Conservation (phyloP, 2,113 vertebrate genomes). For the Periophthalmus modestus region DNA sequence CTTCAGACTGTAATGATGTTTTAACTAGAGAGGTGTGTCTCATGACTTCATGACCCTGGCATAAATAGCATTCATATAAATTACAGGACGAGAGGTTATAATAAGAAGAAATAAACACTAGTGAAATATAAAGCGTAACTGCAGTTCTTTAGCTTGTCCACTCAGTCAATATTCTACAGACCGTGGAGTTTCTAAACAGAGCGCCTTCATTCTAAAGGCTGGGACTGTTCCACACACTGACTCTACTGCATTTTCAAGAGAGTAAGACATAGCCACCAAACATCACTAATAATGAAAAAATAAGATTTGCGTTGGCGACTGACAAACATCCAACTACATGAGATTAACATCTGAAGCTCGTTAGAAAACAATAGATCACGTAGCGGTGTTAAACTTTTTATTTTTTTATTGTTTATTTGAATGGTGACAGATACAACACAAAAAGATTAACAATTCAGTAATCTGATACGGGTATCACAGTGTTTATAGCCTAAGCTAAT, state of each 20-base stretch:
- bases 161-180: no score
- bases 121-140: neutral
- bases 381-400: no score
- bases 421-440: no score
- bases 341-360: neutral
- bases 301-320: neutral
- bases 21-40: neutral
- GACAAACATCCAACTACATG: neutral
- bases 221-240: no score
- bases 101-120: neutral
- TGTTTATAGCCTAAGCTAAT: no score
- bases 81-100: neutral
- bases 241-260: no score
- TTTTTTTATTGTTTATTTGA: no score
- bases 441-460: no score
- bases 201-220: no score
- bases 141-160: neutral
- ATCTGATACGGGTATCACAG: no score
- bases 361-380: no score
- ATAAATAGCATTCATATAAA: neutral
- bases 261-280: neutral
- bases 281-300: neutral
- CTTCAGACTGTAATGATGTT: conserved; percentile 19
- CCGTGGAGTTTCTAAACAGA: no score
- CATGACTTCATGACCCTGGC: conserved; percentile 14